These are phyloP conservation scores for Menura novaehollandiae DNA, from an alignment of 2,113 vertebrate species.

Conservation along the genomic window DNA sequence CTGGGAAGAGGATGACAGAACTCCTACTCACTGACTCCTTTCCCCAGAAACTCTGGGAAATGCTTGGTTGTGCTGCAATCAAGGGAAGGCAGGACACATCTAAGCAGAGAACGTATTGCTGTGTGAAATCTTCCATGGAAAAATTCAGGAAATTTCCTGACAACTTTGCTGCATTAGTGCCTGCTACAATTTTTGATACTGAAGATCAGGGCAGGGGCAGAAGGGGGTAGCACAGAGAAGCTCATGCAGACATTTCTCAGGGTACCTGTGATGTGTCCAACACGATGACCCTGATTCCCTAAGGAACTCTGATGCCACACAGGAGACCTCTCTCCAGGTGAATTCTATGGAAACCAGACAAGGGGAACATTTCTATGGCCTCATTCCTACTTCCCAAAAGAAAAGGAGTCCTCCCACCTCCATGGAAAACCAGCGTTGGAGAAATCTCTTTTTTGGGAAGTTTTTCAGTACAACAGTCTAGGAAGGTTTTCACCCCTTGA, in stretches of 20 bases:
- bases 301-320: neutral
- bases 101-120: neutral
- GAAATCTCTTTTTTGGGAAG: neutral
- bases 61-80: neutral
- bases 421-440: neutral
- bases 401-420: neutral
- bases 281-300: neutral
- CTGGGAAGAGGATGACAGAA: neutral
- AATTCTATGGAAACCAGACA: neutral
- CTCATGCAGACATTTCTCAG: neutral
- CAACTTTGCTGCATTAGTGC: neutral
- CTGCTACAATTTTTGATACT: neutral
- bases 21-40: neutral
- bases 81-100: fast-evolving
- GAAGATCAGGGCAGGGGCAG: neutral
- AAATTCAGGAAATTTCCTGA: neutral
- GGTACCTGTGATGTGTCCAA: neutral
- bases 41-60: neutral
- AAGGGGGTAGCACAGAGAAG: neutral
- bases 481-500: neutral
- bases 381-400: neutral
- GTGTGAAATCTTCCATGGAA: neutral
- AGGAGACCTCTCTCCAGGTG: neutral
- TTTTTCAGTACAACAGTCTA: neutral
- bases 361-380: neutral